phyloP scores from a whole-genome alignment of 2,797 vertebrate species.

The Sebastes cheni region DNA sequence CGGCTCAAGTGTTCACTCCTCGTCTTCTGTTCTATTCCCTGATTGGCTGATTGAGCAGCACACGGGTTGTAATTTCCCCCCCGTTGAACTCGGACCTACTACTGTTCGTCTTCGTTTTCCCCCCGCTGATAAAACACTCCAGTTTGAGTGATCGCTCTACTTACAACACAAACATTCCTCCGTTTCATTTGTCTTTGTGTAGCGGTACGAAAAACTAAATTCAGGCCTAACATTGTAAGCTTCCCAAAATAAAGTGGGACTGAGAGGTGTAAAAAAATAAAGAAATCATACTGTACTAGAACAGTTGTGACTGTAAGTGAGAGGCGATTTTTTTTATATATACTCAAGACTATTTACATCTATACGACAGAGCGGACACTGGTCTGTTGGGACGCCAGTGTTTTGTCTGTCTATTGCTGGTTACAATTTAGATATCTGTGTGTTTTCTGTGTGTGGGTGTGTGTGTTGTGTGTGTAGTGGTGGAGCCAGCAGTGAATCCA shows the following conservation, averaged over 20 bases:
- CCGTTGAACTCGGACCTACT: slow-evolving; percentile 31
- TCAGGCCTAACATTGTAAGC: slow-evolving; percentile 34
- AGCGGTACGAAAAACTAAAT: slow-evolving; percentile 30
- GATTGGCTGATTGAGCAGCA: slow-evolving; percentile 74
- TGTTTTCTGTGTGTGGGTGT: background rate
- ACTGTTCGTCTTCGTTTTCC: slow-evolving; percentile 12
- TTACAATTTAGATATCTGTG: slow-evolving; percentile 80
- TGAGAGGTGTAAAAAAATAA: slow-evolving; percentile 77
- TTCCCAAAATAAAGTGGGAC: slow-evolving; percentile 62
- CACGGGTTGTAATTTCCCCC: slow-evolving; percentile 22
- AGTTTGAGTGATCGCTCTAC: slow-evolving; percentile 24
- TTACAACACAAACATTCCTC: slow-evolving; percentile 52
- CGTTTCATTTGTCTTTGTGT: slow-evolving; percentile 35
- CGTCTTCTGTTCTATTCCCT: slow-evolving; percentile 73
- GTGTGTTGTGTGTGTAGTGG: slow-evolving; percentile 32
- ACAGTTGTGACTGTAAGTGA: slow-evolving; percentile 68
- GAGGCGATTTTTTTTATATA: slow-evolving; percentile 58
- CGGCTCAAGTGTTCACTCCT: slow-evolving; percentile 44
- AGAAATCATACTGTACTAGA: slow-evolving; percentile 71
- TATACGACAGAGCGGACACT: slow-evolving; percentile 64
- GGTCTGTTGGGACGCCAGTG: slow-evolving; percentile 63
- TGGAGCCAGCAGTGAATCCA: slow-evolving; percentile 62
- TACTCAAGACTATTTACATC: slow-evolving; percentile 76
- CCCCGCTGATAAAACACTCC: slow-evolving; percentile 11
- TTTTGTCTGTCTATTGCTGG: slow-evolving; percentile 74